phyloP scores from a whole-genome alignment of 2,113 vertebrate genomes.

The Rhegmatorhina hoffmannsi region DNA sequence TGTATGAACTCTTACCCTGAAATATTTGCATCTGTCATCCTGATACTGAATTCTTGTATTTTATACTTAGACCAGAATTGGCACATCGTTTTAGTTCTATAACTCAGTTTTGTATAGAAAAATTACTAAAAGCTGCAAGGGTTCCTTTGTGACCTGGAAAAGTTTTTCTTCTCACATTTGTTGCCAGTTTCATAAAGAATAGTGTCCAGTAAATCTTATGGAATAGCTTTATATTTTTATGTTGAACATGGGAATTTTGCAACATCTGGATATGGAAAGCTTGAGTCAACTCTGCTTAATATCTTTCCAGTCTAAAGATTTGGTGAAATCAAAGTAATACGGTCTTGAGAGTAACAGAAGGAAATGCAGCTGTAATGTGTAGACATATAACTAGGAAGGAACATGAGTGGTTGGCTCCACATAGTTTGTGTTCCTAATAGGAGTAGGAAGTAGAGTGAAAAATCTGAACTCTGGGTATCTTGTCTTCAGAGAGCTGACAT shows the following conservation, averaged over 20 bases:
- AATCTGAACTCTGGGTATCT: background rate
- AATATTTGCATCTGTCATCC: background rate
- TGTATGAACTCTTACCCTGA: background rate
- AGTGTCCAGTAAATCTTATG: background rate
- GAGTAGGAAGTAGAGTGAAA: background rate
- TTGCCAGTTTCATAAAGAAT: background rate
- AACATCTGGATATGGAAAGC: background rate
- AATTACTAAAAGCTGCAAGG: background rate
- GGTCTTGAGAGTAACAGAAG: background rate
- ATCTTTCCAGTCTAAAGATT: background rate
- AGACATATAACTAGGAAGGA: accelerated
- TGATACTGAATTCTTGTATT: background rate
- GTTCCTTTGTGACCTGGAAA: background rate
- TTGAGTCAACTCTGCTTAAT: background rate
- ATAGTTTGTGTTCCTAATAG: background rate
- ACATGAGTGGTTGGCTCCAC: background rate
- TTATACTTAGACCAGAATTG: background rate
- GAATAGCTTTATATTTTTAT: background rate
- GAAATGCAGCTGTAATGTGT: background rate
- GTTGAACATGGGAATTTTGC: background rate
- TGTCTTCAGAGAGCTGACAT: background rate
- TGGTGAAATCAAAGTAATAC: background rate
- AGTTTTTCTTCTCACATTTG: background rate
- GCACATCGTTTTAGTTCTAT: background rate
- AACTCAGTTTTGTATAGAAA: background rate